phyloP scores from a whole-genome alignment of 2,888 invertebrate species.

The Tridacna crocea region DNA sequence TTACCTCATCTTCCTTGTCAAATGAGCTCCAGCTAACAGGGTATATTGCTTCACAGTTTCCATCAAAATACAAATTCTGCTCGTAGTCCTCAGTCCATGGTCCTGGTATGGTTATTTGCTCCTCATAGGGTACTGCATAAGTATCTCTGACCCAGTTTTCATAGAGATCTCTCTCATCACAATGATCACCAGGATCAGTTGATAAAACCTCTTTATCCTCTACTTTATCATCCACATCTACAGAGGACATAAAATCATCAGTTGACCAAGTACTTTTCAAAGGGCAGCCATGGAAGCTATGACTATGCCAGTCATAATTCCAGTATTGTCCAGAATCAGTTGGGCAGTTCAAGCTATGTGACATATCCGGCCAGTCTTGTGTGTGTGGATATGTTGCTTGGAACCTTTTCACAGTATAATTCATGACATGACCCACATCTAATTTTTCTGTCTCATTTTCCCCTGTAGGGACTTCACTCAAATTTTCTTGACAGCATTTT shows the following conservation, averaged over 20 bases:
- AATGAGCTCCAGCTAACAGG: constrained; percentile 22
- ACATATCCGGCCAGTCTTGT: constrained; percentile 60
- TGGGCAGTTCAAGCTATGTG: constrained; percentile 1
- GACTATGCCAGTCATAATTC: constrained; percentile 24
- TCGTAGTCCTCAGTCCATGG: constrained; percentile 1
- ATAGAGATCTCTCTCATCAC: neutral
- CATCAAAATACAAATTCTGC: neutral
- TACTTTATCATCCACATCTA: neutral
- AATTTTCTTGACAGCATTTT: neutral
- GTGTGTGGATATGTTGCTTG: constrained; percentile 59
- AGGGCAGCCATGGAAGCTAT: constrained; percentile 21
- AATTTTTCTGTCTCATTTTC: neutral
- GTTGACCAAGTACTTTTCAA: neutral
- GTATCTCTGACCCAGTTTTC: constrained; percentile 5
- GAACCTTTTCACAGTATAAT: constrained; percentile 52
- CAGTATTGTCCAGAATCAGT: constrained; percentile 22
- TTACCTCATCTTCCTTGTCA: constrained; percentile 8
- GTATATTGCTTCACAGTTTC: constrained; percentile 10
- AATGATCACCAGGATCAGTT: neutral
- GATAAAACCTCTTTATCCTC: neutral
- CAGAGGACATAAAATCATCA: neutral
- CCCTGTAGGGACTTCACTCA: neutral
- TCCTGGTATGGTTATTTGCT: neutral
- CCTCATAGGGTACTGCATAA: neutral
- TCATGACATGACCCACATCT: constrained; percentile 36